Evolutionary conservation across 1,140 invertebrate genomes (phyloP), one percentile per base, ranked within the genome.

Genomic region (Drosophila hydei): DNA sequence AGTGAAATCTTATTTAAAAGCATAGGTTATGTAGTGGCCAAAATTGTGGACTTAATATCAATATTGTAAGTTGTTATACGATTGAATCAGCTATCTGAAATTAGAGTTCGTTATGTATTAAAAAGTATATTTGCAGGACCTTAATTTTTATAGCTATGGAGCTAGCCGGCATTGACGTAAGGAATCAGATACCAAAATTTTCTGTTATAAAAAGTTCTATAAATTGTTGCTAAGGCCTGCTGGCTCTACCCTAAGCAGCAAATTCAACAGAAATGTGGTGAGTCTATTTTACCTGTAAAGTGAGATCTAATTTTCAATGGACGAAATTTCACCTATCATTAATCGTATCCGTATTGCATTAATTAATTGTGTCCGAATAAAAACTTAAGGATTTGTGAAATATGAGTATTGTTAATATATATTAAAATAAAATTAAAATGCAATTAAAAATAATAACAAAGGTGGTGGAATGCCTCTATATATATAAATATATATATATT

Each of bases 41-140:
- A 23, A n/a, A 36, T n/a, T 23, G 18, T 23, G 43, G 27, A 60
- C 7, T 25, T 27, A n/a, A 12, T 19, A 52, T 18, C 27, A 7
- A 42, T 55, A 55, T 55, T 64, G 61, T 64, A 55, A 64, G 54
- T 56, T 56, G 7, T 14, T 25, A 12, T 25, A 2, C 25, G 4
- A 43, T 27, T 16, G 3, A 11, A 43, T 12, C 2, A 27, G 21
- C 14, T 4, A 43, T 43, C 1, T 12, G 3, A 3, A 27, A 18
- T n/a, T 18, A 43, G 8, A 43, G 4, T 27, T 55, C 16, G 21
- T 25, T 55, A 21, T 23, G 7, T 42, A 25, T 23, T 42, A 42
- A 54, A 16, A 18, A 25, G 27, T 2, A 43, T 56, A 42, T 25
- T 65, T 54, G 6, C 62, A 65, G 42, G 7, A 9, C 38, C 42